A percentile compares a stretch with the other conserved stretches of the same genome.
phyloP scores from a whole-genome alignment of 2,888 invertebrate genomes.

The Ectemnius continuus region DNA sequence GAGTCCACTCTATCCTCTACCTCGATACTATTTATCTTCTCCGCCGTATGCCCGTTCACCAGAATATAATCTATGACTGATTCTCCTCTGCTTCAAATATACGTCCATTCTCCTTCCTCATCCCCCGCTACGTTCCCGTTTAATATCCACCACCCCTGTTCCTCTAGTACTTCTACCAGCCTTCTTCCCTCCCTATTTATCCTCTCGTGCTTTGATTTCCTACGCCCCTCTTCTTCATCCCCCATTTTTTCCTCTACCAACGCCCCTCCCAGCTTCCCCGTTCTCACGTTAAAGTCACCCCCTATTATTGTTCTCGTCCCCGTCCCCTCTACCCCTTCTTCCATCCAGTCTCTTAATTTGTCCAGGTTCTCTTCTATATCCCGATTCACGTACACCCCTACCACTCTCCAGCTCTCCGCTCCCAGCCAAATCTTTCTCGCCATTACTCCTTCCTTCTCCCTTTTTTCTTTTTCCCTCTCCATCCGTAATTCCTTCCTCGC shows the following conservation, averaged over 20 bases:
- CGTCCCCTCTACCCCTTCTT: too few relatives aligned
- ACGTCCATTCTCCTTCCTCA: too few relatives aligned
- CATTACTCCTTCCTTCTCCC: too few relatives aligned
- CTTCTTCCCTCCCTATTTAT: conserved; percentile 27
- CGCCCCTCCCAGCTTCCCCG: conserved; percentile 25
- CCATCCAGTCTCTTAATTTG: too few relatives aligned
- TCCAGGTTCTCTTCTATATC: too few relatives aligned
- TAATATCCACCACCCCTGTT: conserved; percentile 35
- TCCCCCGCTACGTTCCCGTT: conserved; percentile 20
- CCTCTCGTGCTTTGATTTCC: background rate
- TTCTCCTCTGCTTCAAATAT: background rate
- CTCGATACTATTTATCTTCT: conserved; percentile 12
- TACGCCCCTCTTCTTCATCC: conserved; percentile 14
- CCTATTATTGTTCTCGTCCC: too few relatives aligned
- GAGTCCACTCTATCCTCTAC: conserved; percentile 27
- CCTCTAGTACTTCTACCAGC: conserved; percentile 31
- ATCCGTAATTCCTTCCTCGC: too few relatives aligned
- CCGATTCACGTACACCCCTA: too few relatives aligned
- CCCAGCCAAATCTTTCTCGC: too few relatives aligned
- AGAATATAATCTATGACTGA: conserved; percentile 39
- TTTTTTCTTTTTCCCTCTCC: too few relatives aligned
- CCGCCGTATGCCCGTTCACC: conserved; percentile 11
- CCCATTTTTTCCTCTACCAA: background rate
- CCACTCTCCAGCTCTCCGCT: too few relatives aligned
- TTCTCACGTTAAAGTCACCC: conserved; percentile 36